Percentiles rank a stretch among this genome's conserved stretches.
phyloP scores from a whole-genome alignment of 1,140 invertebrate genomes.

The Littorina saxatilis region DNA sequence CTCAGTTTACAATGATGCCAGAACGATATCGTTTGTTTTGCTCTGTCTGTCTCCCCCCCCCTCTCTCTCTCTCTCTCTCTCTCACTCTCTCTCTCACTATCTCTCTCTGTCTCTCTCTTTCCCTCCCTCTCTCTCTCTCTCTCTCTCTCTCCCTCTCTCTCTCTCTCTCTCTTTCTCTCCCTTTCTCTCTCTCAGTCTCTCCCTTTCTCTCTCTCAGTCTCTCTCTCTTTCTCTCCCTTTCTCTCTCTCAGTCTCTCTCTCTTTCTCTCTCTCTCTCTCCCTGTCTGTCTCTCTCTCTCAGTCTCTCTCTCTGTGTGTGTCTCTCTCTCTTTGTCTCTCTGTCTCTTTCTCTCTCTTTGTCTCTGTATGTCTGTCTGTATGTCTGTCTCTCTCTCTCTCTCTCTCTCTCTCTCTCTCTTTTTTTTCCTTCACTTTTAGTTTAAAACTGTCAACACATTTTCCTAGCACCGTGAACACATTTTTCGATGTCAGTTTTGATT shows the following conservation, averaged over 20 bases:
- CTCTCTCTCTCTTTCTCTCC: neutral
- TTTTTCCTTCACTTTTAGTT: too few species aligned
- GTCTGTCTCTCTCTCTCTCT: neutral
- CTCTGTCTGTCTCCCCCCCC: too few species aligned
- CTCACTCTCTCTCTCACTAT: too few species aligned
- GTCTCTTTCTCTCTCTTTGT: slow-evolving; percentile 4
- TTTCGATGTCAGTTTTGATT: too few species aligned
- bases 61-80: too few species aligned
- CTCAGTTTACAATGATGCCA: too few species aligned
- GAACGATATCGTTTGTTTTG: too few species aligned
- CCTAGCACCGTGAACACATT: too few species aligned
- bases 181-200: neutral
- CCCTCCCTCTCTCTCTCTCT: too few species aligned
- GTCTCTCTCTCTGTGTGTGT: slow-evolving; percentile 8
- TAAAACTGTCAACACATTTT: too few species aligned
- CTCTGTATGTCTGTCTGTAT: neutral
- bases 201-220: neutral
- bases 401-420: slow-evolving; percentile 19
- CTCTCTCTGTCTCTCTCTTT: too few species aligned
- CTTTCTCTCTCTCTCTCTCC: neutral
- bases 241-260: slow-evolving; percentile 16
- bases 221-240: neutral
- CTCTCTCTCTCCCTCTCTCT: neutral
- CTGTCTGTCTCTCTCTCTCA: neutral
- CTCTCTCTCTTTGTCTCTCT: slow-evolving; percentile 28